A percentile compares a stretch with the other conserved stretches of the same genome.
Conservation (phyloP, 2,797 vertebrate genomes). For the Enteromius treurensis region DNA sequence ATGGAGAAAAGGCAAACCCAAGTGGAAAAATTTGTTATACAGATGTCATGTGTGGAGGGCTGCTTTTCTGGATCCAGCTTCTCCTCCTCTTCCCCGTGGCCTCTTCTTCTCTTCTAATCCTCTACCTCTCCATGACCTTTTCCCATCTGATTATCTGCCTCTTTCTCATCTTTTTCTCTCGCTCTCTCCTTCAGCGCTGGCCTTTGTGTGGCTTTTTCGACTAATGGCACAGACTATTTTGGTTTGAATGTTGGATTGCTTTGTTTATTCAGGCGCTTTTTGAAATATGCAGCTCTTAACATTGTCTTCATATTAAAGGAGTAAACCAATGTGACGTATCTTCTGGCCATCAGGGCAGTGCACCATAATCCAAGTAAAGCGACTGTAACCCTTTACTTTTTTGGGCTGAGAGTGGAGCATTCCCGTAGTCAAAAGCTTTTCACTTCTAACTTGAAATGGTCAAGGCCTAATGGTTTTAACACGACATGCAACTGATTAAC, state of each 20-base stretch:
- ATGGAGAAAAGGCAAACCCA: constrained; percentile 46
- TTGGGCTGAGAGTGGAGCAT: background rate
- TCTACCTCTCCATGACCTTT: constrained; percentile 64
- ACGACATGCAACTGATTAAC: background rate
- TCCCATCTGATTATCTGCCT: constrained; percentile 19
- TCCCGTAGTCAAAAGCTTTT: background rate
- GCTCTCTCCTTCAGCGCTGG: background rate
- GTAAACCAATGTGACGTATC: constrained; percentile 26
- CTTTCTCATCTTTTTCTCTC: constrained; percentile 24
- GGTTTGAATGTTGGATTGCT: constrained; percentile 24
- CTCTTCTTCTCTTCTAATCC: constrained; percentile 50
- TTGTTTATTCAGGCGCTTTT: constrained; percentile 20
- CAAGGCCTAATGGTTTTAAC: background rate
- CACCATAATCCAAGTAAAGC: constrained; percentile 8
- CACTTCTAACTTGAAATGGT: constrained; percentile 11
- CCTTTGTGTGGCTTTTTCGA: constrained; percentile 37
- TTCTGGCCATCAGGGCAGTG: constrained; percentile 4
- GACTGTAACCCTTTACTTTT: constrained; percentile 2
- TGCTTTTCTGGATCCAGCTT: constrained; percentile 40
- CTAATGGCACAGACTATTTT: constrained; percentile 28
- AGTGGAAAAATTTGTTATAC: constrained; percentile 67
- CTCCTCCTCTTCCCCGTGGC: constrained; percentile 37
- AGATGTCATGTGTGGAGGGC: constrained; percentile 67
- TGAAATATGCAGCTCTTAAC: constrained; percentile 19
- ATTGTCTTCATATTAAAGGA: background rate